Evolutionary conservation across 1,140 invertebrate genomes (phyloP), one percentile per base, ranked within the genome.

Genomic region (Neodiprion lecontei): DNA sequence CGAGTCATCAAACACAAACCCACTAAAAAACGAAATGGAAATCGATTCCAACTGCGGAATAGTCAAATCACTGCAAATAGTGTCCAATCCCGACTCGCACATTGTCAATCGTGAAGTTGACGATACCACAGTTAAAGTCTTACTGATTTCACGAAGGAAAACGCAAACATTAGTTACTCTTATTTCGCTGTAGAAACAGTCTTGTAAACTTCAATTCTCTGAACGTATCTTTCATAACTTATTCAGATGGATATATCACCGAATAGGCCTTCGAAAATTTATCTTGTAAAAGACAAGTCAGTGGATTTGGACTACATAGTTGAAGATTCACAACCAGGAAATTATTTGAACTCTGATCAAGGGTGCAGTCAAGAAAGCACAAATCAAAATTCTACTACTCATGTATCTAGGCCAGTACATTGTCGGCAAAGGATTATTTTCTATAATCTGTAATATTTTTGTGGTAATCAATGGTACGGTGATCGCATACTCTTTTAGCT

Each of bases 141-240:
- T 94, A 76, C 93, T 94, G 17, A 90, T 94, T 67, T 86, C 94
- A 72, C 90, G 91, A 76, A 93, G 91, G 72, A 93, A 93, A 10
- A 93, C 94, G 86, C 93, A 95, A 79, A 91, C 93, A 83, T 87
- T 95, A 53, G 94, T 95, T 66, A 94, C 93, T 1, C 95, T 95
- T 65, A 65, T 14, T 14, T 14, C 12, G 4, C 61, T 65, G 12
- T 17, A 0, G 12, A 14, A 14, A 14, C 61, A 40, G 2, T 40
- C 2, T 40, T 40, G 1, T 5, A 40, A 40, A 40, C 5, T 40
- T 40, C 5, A 40, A 40, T 40, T 40, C 28, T 40, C 28, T 40
- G 5, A 40, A 3, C 28, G 28, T 40, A 40, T 40, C 28, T 40
- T 40, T 0, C 28, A 40, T 40, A 1, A 40, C 28, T 40, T 74